Evolutionary conservation across 2,888 invertebrate genomes (phyloP).

Genomic region (Scaeva pyrastri): DNA sequence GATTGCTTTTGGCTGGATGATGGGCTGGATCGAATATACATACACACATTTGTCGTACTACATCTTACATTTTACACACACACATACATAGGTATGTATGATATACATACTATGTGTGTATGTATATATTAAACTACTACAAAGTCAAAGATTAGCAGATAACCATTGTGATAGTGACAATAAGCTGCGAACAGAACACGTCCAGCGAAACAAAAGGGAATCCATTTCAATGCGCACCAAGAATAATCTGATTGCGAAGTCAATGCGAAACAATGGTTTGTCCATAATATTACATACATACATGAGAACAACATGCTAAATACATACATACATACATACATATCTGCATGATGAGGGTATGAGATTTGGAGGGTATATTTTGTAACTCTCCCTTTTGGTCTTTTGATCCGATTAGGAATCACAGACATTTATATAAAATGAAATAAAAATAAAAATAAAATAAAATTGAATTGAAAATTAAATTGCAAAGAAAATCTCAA

Average conservation of each 20-base stretch:
- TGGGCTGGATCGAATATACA: no score
- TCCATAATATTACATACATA: conserved; percentile 15
- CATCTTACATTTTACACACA: not conserved
- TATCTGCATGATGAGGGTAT: not conserved
- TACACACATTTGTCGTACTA: no score
- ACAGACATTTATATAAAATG: conserved; percentile 19
- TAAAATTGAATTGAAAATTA: conserved; percentile 17
- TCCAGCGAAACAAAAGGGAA: not conserved
- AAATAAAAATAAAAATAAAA: not conserved
- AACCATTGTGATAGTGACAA: conserved; percentile 48
- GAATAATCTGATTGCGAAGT: conserved; percentile 55
- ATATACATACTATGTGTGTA: not conserved
- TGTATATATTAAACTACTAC: not conserved
- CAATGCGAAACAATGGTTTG: conserved; percentile 43
- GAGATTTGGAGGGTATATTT: not conserved
- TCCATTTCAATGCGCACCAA: no score
- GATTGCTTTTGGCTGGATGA: not conserved
- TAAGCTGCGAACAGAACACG: conserved; percentile 35
- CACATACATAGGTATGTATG: no score
- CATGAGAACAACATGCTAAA: not conserved
- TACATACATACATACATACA: not conserved
- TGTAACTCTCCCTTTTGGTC: not conserved
- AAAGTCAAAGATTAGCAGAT: conserved; percentile 53
- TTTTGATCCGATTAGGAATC: conserved; percentile 25
- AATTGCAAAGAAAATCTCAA: conserved; percentile 14